phyloP scores from a whole-genome alignment of 2,797 vertebrate genomes.

The Synanceia verrucosa region DNA sequence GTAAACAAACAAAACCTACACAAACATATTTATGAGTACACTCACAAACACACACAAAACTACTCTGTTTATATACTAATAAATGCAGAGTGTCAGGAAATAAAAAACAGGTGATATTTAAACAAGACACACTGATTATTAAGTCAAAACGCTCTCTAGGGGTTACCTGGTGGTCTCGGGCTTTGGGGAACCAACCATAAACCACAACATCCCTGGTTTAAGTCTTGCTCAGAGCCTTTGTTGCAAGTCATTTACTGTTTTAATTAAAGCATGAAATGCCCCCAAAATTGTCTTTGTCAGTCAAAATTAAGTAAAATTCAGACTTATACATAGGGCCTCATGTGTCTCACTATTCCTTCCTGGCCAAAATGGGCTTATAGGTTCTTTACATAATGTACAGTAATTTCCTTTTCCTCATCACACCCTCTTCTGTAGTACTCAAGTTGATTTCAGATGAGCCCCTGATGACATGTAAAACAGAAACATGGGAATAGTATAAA shows the following conservation, averaged over 20 bases:
- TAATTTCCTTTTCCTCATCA: not conserved
- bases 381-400: not conserved
- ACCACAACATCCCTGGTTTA: fast-evolving
- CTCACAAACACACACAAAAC: no score
- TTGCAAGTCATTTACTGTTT: not conserved
- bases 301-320: not conserved
- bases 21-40: no score
- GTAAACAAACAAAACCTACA: not conserved
- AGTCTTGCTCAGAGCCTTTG: not conserved
- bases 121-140: not conserved
- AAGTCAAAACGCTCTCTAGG: not conserved
- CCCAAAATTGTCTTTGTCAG: no score
- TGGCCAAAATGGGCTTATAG: not conserved
- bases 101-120: not conserved
- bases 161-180: not conserved
- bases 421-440: not conserved
- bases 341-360: not conserved
- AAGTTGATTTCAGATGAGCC: not conserved
- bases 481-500: not conserved
- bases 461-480: not conserved
- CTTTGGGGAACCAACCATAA: not conserved
- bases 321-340: not conserved
- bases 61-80: no score
- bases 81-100: no score
- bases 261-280: not conserved